phyloP scores from a whole-genome alignment of 2,888 invertebrate genomes.

The Rhogogaster chlorosoma region DNA sequence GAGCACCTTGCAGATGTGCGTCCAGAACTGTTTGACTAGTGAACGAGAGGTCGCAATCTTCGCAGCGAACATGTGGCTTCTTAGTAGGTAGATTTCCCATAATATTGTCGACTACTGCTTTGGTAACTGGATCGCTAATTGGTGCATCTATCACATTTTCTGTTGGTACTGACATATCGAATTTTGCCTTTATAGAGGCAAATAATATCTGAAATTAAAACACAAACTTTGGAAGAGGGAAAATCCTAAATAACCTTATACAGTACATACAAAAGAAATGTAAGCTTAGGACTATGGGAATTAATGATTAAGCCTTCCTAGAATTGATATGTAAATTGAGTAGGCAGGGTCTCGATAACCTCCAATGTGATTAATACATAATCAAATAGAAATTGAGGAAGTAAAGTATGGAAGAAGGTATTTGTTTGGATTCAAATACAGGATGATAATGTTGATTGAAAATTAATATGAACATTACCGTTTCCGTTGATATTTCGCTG shows the following conservation, averaged over 20 bases:
- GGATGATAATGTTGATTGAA: not conserved
- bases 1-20: slow-evolving; percentile 77
- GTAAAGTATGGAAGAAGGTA: not conserved
- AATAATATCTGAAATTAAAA: not conserved
- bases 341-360: not conserved
- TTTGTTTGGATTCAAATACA: not conserved
- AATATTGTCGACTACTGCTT: slow-evolving; percentile 78
- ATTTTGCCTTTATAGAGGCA: not conserved
- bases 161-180: slow-evolving; percentile 63
- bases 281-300: not conserved
- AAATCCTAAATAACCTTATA: not conserved
- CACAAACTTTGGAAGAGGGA: not conserved
- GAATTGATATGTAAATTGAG: not conserved
- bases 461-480: not conserved
- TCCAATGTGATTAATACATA: not conserved
- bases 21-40: slow-evolving; percentile 78
- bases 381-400: not conserved
- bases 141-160: slow-evolving; percentile 63
- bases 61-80: slow-evolving; percentile 76
- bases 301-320: not conserved
- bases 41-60: slow-evolving; percentile 78
- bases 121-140: slow-evolving; percentile 77
- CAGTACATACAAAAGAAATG: not conserved
- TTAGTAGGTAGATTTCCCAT: slow-evolving; percentile 78
- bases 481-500: slow-evolving; percentile 9